Base-by-base conservation (phyloP, 1,140 invertebrate species). In the Euwallacea similis region DNA sequence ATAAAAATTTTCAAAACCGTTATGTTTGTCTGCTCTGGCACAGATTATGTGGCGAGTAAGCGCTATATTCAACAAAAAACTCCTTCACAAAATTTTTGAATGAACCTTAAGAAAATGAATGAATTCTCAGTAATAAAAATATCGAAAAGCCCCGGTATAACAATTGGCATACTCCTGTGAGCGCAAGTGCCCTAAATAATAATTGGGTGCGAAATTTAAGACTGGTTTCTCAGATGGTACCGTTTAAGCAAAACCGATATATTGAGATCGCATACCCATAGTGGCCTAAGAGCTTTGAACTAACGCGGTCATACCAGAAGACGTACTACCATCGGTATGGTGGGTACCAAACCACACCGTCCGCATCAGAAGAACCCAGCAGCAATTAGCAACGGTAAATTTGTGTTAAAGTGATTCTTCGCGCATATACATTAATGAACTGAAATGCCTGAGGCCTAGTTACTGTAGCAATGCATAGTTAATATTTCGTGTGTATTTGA, bases 381-480 rank as follows among this genome's bases (percentile, higher is more conserved):
- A 68, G 60, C 60, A 71, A 76, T 69, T 69, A 69, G 50, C 72
- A 79, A 78, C 78, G 78, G 78, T 79, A 79, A 76, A 78, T 79
- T 79, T 73, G 74, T 70, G 74, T 72, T 67, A 62, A 73, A 76
- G 74, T 74, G 73, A 76, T 75, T 76, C 77, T 75, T 71, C 63
- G 70, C 71, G 71, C 71, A 64, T 68, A 67, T 68, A 72, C 66
- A 72, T 72, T 63, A 72, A 72, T 72, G 71, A 72, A 72, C 43
- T 42, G 50, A 64, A 72, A 59, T 72, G 71, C 71, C 71, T 55
- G 15, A 72, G 71, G 71, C 71, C 43, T 68, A 66, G 62, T 55
- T 67, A 74, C 74, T 76, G 61, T 58, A 72, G 74, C 76, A 69
- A 77, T 78, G 76, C 66, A 71, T 66, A 72, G 71, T 72, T 77